Conservation (phyloP, 1,140 invertebrate genomes). For the Steinernema feltiae region DNA sequence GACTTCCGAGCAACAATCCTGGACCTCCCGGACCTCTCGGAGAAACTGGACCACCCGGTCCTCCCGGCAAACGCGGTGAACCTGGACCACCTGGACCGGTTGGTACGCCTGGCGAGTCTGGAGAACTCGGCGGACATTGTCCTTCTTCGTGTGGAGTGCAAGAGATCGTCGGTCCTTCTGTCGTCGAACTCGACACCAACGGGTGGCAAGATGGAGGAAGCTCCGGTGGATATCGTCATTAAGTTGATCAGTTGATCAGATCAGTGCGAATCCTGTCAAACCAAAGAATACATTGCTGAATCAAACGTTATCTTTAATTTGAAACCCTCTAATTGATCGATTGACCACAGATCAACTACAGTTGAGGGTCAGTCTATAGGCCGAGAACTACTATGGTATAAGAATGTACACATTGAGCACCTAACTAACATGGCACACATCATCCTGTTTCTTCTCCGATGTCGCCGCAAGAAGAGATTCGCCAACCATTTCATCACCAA, state of each 20-base stretch:
- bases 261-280: no score
- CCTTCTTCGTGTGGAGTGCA: conserved; percentile 55
- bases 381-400: background rate
- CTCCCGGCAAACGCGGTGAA: conserved; percentile 44
- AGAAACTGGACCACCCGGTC: conserved; percentile 40
- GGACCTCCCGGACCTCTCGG: conserved; percentile 37
- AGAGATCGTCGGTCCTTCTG: conserved; percentile 55
- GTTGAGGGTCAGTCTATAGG: background rate
- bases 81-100: conserved; percentile 36
- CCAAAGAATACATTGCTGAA: no score
- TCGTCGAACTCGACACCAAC: conserved; percentile 51
- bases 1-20: conserved; percentile 35
- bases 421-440: background rate
- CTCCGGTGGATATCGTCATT: background rate
- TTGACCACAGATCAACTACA: no score
- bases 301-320: no score
- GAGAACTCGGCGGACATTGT: conserved; percentile 54
- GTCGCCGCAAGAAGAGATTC: background rate
- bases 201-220: conserved; percentile 11
- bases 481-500: conserved; percentile 23
- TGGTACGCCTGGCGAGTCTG: conserved; percentile 36
- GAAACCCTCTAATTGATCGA: no score
- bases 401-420: background rate
- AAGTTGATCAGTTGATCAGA: no score
- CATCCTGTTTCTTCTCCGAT: background rate